Base-by-base conservation (phyloP, 2,113 vertebrate genomes). In the Xyrauchen texanus region DNA sequence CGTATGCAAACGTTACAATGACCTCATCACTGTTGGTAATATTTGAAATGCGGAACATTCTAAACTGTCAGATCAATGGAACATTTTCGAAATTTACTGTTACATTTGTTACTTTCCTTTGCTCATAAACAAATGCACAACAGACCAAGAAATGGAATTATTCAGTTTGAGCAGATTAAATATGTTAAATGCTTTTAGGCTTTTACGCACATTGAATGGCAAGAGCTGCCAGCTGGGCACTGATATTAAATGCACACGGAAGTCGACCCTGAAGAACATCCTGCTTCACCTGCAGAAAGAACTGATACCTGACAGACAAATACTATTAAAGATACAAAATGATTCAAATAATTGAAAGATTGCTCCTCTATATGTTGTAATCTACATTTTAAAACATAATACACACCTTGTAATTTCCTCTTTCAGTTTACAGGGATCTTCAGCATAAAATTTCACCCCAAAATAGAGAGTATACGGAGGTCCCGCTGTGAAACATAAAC, bases 381-480 rank as follows among this genome's bases (percentile, higher is more conserved):
- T 57, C 11, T 11, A 3, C 0, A n/a, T 57, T 57, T 15, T 53
- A 76, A 6, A 63, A n/a, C 62, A 21, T 11, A 34, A 53, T 5
- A 86, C 82, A 70, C 82, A 97, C 96, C 93, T 94, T 83, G 95
- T 97, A 81, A 96, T 92, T 91, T 97, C 96, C 85, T 97, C 95
- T 84, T 96, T 94, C 61, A 97, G 92, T 87, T 93, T 95, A 81
- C 92, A 94, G 0, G 96, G 96, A 88, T 97, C 94, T 84, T 96
- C 94, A 57, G 92, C 91, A 68, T 98, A 98, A 88, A 98, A 98
- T 85, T 95, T 97, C 78, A 98, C 94, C 72, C 96, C 95, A 88
- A 98, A 98, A 90, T 97, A 97, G 34, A 98, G 90, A 16, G 96
- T 96, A 81, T 95, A 98, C 3, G 96, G 96, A 6, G 96, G 96